These are phyloP conservation scores for Alcedo quadribrachys DNA, from an alignment of 2,797 vertebrate species.

Conservation along the genomic window DNA sequence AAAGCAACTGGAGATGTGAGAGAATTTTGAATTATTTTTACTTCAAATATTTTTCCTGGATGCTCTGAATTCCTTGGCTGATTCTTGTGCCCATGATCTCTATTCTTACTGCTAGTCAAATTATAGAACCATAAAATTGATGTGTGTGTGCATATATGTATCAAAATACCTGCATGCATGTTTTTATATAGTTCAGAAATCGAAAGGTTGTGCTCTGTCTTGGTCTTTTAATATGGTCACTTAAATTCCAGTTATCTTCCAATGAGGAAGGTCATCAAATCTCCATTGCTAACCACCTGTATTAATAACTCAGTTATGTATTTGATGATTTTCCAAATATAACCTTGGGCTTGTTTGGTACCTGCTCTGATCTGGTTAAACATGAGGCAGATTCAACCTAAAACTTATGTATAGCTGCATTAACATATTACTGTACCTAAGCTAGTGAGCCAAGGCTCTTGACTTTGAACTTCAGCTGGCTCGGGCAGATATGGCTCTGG, in stretches of 20 bases:
- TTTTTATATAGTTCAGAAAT: not conserved
- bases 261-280: not conserved
- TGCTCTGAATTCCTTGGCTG: not conserved
- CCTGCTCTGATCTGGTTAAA: not conserved
- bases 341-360: not conserved
- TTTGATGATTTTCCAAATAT: not conserved
- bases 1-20: not conserved
- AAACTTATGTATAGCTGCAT: rapidly evolving
- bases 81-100: not conserved
- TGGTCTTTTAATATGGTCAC: not conserved
- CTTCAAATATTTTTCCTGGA: not conserved
- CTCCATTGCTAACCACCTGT: not conserved
- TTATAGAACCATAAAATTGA: not conserved
- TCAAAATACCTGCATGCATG: rapidly evolving
- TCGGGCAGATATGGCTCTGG: not conserved
- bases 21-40: not conserved
- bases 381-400: not conserved
- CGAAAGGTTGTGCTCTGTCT: not conserved
- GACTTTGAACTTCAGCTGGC: slow-evolving; percentile 7
- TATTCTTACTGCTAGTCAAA: not conserved
- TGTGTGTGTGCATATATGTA: not conserved
- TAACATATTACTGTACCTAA: not conserved
- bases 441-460: not conserved
- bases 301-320: not conserved
- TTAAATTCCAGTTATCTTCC: not conserved